Evolutionary conservation across 1,140 invertebrate species (phyloP).

Genomic region (Phymastichus coffea): DNA sequence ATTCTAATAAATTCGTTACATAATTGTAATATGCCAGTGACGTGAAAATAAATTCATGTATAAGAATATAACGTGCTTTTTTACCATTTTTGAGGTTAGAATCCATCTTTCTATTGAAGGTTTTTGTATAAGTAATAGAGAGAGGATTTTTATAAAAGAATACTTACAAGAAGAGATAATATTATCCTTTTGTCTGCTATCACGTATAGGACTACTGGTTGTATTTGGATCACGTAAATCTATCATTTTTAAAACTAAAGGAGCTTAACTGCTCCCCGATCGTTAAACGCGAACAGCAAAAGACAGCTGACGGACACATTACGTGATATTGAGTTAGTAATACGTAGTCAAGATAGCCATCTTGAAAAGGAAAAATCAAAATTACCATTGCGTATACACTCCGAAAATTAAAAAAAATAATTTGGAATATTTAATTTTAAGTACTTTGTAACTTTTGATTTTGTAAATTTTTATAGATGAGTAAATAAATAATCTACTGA

Average conservation of each 20-base stretch:
- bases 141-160: constrained; percentile 2
- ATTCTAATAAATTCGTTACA: not conserved
- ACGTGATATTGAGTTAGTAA: too few species aligned
- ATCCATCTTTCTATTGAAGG: not conserved
- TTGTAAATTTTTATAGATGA: too few species aligned
- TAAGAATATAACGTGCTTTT: not conserved
- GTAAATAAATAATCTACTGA: too few species aligned
- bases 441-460: too few species aligned
- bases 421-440: too few species aligned
- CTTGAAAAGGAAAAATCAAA: too few species aligned
- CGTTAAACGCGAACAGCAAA: constrained; percentile 7
- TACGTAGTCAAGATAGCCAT: too few species aligned
- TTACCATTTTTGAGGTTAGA: constrained; percentile 8
- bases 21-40: constrained; percentile 7
- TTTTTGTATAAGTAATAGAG: not conserved
- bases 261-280: not conserved
- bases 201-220: constrained; percentile 9
- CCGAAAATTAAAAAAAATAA: too few species aligned
- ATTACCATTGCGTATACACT: too few species aligned
- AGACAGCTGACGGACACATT: not conserved
- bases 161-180: constrained; percentile 38
- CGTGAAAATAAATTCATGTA: constrained; percentile 10
- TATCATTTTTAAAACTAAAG: constrained; percentile 40
- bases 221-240: constrained; percentile 38
- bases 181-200: constrained; percentile 28